Conservation (phyloP, 1,140 invertebrate species). For the Chlorops oryzae region DNA sequence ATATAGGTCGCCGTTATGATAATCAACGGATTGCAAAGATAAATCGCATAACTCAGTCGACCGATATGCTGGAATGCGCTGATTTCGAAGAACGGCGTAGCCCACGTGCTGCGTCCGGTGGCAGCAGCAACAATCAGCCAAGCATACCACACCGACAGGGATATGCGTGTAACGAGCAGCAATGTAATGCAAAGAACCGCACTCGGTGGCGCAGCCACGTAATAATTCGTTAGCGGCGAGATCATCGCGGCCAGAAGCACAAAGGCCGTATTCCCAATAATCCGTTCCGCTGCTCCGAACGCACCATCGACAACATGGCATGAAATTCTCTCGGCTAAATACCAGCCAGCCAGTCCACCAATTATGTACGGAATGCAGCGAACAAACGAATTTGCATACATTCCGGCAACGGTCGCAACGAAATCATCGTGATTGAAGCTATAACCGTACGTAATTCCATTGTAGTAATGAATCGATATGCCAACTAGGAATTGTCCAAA, state of each 20-base stretch:
- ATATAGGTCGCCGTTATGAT: constrained; percentile 6
- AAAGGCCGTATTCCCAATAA: constrained; percentile 1
- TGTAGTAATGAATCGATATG: background rate
- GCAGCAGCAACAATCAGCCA: constrained; percentile 14
- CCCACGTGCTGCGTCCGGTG: constrained; percentile 2
- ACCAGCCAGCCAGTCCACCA: constrained; percentile 10
- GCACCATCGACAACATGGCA: background rate
- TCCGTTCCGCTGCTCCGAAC: background rate
- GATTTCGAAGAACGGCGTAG: constrained; percentile 6
- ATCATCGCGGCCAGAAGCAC: background rate
- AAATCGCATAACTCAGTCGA: constrained; percentile 15
- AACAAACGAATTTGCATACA: constrained; percentile 15
- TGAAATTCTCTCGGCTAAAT: constrained; percentile 1
- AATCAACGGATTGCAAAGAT: constrained; percentile 15
- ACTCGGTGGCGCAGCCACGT: background rate
- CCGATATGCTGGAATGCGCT: constrained; percentile 12
- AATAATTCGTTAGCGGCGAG: constrained; percentile 4
- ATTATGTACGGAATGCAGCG: constrained; percentile 12
- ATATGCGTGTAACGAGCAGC: constrained; percentile 1
- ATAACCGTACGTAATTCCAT: constrained; percentile 1
- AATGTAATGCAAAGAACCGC: too few relatives aligned
- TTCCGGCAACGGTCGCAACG: constrained; percentile 1
- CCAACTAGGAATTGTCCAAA: background rate
- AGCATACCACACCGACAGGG: background rate
- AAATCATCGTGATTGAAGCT: constrained; percentile 9